Conservation (phyloP, 2,888 invertebrate genomes). For the Scaptomyza tumidula region DNA sequence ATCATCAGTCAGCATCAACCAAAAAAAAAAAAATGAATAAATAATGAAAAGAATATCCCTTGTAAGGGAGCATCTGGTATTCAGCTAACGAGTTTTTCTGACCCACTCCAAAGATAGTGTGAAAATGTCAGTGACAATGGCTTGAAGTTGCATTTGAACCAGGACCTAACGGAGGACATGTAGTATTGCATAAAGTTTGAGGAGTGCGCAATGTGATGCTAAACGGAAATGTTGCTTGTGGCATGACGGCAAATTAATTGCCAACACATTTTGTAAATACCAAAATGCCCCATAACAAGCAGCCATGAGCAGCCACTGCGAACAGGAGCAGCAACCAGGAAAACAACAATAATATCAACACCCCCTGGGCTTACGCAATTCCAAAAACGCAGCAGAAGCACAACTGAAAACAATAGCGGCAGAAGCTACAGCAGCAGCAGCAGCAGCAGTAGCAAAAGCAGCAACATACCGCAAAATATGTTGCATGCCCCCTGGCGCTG, state of each 20-base stretch:
- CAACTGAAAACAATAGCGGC: slow-evolving; percentile 63
- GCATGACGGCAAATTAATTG: slow-evolving; percentile 73
- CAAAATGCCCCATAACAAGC: slow-evolving; percentile 36
- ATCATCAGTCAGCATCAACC: slow-evolving; percentile 52
- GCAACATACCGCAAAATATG: slow-evolving; percentile 75
- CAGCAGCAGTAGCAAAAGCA: slow-evolving; percentile 32
- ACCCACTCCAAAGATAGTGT: slow-evolving; percentile 62
- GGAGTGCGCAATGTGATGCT: slow-evolving; percentile 54
- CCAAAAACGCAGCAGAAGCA: slow-evolving; percentile 55
- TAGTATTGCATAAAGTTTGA: not conserved
- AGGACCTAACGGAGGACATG: slow-evolving; percentile 24
- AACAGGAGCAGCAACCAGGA: slow-evolving; percentile 39
- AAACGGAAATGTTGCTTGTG: slow-evolving; percentile 68
- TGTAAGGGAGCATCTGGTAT: slow-evolving; percentile 48
- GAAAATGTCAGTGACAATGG: slow-evolving; percentile 61
- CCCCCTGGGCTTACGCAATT: slow-evolving; percentile 63
- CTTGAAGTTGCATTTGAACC: slow-evolving; percentile 20
- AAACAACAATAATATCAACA: slow-evolving; percentile 57
- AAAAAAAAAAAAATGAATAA: slow-evolving; percentile 8
- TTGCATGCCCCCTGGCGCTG: slow-evolving; percentile 66
- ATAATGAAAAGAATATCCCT: slow-evolving; percentile 38
- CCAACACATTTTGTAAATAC: slow-evolving; percentile 71
- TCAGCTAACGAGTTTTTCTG: slow-evolving; percentile 38
- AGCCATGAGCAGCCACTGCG: slow-evolving; percentile 18
- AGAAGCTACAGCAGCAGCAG: slow-evolving; percentile 56